A percentile compares a stretch with the other conserved stretches of the same genome.
These are phyloP conservation scores for Silurus meridionalis DNA, from an alignment of 2,113 vertebrate genomes.

Conservation along the genomic window DNA sequence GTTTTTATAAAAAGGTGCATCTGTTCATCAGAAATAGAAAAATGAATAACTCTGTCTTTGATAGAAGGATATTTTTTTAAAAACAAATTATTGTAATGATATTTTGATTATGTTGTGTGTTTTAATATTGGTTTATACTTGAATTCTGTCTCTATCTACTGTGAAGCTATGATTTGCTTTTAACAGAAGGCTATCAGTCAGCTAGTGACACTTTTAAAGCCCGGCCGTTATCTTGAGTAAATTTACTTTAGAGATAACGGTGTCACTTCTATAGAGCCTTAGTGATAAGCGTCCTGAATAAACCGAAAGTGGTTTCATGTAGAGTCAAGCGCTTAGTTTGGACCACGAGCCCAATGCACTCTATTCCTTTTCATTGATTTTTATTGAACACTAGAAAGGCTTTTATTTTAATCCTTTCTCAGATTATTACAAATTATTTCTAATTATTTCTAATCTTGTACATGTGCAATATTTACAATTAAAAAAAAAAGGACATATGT, in stretches of 20 bases:
- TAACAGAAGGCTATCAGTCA: neutral
- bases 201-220: neutral
- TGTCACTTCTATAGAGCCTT: neutral
- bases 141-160: neutral
- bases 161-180: neutral
- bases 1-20: neutral
- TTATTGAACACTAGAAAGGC: too few species aligned
- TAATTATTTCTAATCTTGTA: too few species aligned
- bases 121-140: neutral
- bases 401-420: too few species aligned
- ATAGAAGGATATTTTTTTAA: neutral
- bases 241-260: slow-evolving; percentile 44
- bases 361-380: neutral
- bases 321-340: neutral
- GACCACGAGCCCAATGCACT: too few species aligned
- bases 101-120: neutral
- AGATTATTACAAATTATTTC: too few species aligned
- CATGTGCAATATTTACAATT: too few species aligned
- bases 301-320: neutral
- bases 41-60: too few species aligned
- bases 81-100: neutral
- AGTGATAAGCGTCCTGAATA: slow-evolving; percentile 30
- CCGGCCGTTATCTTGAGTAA: slow-evolving; percentile 15
- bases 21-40: too few species aligned
- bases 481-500: neutral